A percentile compares a stretch with the other conserved stretches of the same genome.
Conservation (phyloP, 2,113 vertebrate genomes). For the Myiopsitta monachus region DNA sequence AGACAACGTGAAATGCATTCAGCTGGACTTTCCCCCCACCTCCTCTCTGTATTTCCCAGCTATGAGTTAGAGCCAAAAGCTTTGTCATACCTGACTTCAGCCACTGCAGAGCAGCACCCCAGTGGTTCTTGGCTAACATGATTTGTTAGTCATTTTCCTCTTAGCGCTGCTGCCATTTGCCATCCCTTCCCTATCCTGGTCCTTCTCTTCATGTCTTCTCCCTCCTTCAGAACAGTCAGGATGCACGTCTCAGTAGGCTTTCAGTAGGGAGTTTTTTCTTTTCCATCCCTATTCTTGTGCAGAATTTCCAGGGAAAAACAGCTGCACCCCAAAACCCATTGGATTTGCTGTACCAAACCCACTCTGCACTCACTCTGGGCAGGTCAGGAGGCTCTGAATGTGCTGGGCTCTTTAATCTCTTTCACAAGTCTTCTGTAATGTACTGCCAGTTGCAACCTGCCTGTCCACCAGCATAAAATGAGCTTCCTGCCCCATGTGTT, state of each 20-base stretch:
- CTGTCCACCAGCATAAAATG: neutral
- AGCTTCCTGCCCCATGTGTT: neutral
- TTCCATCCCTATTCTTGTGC: neutral
- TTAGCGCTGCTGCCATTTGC: neutral
- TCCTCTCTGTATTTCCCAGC: constrained; percentile 32
- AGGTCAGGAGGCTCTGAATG: neutral
- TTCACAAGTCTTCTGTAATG: neutral
- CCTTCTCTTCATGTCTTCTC: neutral
- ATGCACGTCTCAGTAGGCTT: neutral
- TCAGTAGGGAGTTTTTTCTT: neutral
- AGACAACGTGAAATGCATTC: constrained; percentile 47
- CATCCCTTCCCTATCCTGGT: neutral
- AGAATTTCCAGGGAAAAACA: neutral
- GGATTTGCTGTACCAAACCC: neutral
- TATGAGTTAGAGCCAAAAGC: constrained; percentile 14
- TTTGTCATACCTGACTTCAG: constrained; percentile 56
- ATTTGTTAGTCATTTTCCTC: neutral
- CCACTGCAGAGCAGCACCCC: neutral
- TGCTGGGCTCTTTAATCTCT: neutral
- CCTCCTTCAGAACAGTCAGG: neutral
- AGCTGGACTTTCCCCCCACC: neutral
- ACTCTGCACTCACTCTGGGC: neutral
- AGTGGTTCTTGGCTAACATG: neutral
- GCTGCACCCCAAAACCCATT: neutral
- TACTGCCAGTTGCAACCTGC: neutral